These are phyloP conservation scores for Uria lomvia DNA, from an alignment of 2,113 vertebrate species.

Conservation along the genomic window DNA sequence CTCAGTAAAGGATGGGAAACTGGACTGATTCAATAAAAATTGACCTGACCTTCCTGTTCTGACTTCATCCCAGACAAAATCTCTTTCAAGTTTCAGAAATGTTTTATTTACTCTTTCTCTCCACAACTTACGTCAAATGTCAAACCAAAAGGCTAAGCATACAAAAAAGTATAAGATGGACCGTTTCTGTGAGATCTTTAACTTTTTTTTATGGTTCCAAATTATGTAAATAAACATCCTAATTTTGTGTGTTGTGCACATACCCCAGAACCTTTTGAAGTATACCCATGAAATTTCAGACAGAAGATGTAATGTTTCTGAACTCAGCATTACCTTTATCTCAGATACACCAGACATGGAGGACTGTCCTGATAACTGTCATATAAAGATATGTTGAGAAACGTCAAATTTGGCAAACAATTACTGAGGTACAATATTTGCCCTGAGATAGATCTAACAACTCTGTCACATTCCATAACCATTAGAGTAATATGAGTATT, in stretches of 20 bases:
- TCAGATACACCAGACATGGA: neutral
- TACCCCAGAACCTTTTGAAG: neutral
- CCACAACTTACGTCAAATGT: neutral
- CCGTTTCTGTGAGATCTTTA: neutral
- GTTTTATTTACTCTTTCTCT: conserved; percentile 51
- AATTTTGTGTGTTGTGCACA: neutral
- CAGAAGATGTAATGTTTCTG: neutral
- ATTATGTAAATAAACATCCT: neutral
- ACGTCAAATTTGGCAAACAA: neutral
- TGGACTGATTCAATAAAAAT: conserved; percentile 13
- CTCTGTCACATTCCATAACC: neutral
- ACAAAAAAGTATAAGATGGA: neutral
- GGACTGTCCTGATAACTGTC: neutral
- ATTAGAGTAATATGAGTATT: neutral
- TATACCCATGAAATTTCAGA: neutral
- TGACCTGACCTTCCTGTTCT: conserved; percentile 13
- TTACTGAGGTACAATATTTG: neutral
- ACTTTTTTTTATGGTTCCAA: neutral
- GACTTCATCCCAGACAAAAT: conserved; percentile 13
- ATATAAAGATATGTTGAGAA: neutral
- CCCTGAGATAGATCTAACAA: neutral
- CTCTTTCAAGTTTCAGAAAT: conserved; percentile 33
- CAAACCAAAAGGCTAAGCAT: neutral
- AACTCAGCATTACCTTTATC: neutral
- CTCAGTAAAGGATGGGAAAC: neutral